Percentiles rank a stretch among this genome's conserved stretches.
Evolutionary conservation across 2,888 invertebrate genomes (phyloP).

Genomic region (Mantis religiosa): DNA sequence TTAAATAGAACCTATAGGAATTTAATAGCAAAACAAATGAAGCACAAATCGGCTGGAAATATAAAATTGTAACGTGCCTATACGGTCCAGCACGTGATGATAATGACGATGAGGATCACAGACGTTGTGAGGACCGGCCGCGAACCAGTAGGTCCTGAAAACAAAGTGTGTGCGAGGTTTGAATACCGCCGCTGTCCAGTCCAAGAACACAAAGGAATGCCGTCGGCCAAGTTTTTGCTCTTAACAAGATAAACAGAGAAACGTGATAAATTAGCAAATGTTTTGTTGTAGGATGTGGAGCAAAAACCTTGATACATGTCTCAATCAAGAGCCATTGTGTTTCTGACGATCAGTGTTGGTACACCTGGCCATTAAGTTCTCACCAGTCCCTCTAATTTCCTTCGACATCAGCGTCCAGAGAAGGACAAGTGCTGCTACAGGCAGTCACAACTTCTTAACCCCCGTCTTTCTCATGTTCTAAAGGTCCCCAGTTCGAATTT

Average conservation of each 20-base stretch:
- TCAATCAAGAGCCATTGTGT: not conserved
- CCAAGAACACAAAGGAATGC: not conserved
- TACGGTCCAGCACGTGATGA: too few relatives aligned
- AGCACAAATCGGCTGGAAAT: too few relatives aligned
- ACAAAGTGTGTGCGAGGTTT: not conserved
- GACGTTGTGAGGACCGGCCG: not conserved
- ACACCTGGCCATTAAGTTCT: not conserved
- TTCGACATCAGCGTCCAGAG: too few relatives aligned
- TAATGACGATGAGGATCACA: too few relatives aligned
- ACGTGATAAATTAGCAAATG: not conserved
- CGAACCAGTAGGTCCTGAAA: not conserved
- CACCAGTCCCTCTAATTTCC: not conserved
- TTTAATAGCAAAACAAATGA: too few relatives aligned
- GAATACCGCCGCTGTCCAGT: not conserved
- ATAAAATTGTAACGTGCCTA: too few relatives aligned
- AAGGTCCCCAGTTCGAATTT: too few relatives aligned
- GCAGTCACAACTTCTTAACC: too few relatives aligned
- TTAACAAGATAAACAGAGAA: not conserved
- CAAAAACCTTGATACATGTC: not conserved
- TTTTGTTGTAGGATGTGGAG: not conserved
- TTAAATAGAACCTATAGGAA: too few relatives aligned
- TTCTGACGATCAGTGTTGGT: not conserved
- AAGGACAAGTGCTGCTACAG: too few relatives aligned
- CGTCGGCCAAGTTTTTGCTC: not conserved
- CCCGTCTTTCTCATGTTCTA: too few relatives aligned